These are phyloP conservation scores for Sarcophaga peregrina DNA, from an alignment of 1,140 invertebrate species.

Conservation along the genomic window DNA sequence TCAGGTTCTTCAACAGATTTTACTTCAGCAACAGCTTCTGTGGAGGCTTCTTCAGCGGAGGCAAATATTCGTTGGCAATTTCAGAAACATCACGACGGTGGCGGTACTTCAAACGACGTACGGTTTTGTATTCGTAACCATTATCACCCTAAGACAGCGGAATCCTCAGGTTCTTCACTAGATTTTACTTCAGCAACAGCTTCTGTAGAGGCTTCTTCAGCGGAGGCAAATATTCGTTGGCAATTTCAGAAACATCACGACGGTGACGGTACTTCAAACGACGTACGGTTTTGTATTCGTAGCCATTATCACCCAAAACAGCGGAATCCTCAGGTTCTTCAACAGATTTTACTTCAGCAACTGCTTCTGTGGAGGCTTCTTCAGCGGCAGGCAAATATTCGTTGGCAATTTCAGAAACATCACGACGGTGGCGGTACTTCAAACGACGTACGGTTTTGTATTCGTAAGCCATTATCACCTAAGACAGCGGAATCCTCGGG, in stretches of 20 bases:
- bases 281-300: constrained; percentile 53
- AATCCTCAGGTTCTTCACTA: constrained; percentile 33
- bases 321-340: constrained; percentile 47
- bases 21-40: constrained; percentile 25
- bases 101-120: constrained; percentile 48
- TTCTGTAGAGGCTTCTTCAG: constrained; percentile 9
- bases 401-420: constrained; percentile 54
- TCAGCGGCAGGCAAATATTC: constrained; percentile 21
- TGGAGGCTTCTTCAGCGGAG: constrained; percentile 7
- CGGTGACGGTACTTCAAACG: constrained; percentile 51
- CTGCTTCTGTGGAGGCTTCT: constrained; percentile 35
- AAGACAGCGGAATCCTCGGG: constrained; percentile 47
- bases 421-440: constrained; percentile 49
- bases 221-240: constrained; percentile 50
- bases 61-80: constrained; percentile 43
- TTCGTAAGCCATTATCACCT: constrained; percentile 44
- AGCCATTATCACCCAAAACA: constrained; percentile 49
- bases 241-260: constrained; percentile 55
- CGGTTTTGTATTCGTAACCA: constrained; percentile 46
- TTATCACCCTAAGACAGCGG: constrained; percentile 46
- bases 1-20: constrained; percentile 36
- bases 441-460: constrained; percentile 50
- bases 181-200: constrained; percentile 13
- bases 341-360: neutral
- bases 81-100: constrained; percentile 55